Percentiles rank a stretch among this genome's conserved stretches.
Evolutionary conservation across 2,888 invertebrate species (phyloP).

Genomic region (Strigamia transsilvanica): DNA sequence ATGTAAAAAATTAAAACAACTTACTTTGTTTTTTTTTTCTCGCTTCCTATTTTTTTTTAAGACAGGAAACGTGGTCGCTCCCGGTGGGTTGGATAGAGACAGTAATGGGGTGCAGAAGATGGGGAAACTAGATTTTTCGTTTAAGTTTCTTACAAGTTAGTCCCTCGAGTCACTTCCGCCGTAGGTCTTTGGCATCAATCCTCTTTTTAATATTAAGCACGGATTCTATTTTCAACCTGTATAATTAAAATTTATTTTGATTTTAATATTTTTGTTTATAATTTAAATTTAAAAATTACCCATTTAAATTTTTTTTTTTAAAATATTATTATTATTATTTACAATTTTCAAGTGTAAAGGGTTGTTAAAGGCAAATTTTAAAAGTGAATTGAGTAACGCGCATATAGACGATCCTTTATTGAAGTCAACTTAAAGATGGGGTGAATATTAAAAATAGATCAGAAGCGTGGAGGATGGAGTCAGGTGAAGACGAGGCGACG

Average conservation of each 20-base stretch:
- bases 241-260: neutral
- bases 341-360: too few species aligned
- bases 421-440: neutral
- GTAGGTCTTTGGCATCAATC: neutral
- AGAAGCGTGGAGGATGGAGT: neutral
- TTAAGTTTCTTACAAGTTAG: neutral
- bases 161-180: neutral
- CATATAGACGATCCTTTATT: neutral
- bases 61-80: neutral
- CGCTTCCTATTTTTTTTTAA: neutral
- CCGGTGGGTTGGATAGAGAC: neutral
- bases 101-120: neutral
- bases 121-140: neutral
- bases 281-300: too few species aligned
- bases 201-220: neutral
- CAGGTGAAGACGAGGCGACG: neutral
- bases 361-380: neutral
- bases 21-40: neutral
- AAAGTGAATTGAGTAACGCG: neutral
- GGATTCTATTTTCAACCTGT: neutral
- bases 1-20: neutral
- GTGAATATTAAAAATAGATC: neutral
- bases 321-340: too few species aligned
- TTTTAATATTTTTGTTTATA: neutral
- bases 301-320: too few species aligned